Conservation (phyloP, 2,797 vertebrate genomes). For the Simalia tracyae region DNA sequence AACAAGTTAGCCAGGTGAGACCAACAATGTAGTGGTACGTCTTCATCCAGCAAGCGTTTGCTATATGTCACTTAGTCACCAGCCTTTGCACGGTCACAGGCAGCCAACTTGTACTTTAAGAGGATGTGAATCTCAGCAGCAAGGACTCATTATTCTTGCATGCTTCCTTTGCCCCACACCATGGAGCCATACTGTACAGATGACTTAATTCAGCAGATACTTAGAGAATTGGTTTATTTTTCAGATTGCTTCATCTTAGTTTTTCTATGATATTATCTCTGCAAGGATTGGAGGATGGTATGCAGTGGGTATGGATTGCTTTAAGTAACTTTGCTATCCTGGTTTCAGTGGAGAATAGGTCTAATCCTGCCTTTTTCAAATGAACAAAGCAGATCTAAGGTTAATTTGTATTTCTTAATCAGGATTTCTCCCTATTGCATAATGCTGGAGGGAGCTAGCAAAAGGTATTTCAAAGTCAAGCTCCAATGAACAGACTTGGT, state of each 20-base stretch:
- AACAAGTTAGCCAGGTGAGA: constrained; percentile 37
- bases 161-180: neutral
- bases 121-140: neutral
- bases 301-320: neutral
- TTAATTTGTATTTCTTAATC: neutral
- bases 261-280: neutral
- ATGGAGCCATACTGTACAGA: neutral
- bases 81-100: constrained; percentile 3
- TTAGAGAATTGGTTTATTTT: neutral
- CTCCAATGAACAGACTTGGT: neutral
- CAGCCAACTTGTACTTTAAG: neutral
- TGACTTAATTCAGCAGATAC: neutral
- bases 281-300: neutral
- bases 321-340: neutral
- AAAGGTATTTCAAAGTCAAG: neutral
- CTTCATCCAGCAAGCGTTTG: constrained; percentile 43
- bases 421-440: neutral
- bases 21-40: constrained; percentile 49
- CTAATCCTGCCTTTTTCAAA: neutral
- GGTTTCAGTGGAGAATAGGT: neutral
- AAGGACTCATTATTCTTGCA: neutral
- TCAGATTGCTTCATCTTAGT: neutral
- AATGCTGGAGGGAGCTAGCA: neutral
- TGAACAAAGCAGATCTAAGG: neutral
- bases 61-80: constrained; percentile 9